Evolutionary conservation across 2,113 vertebrate genomes (phyloP).

Genomic region (Tupaia chinensis): DNA sequence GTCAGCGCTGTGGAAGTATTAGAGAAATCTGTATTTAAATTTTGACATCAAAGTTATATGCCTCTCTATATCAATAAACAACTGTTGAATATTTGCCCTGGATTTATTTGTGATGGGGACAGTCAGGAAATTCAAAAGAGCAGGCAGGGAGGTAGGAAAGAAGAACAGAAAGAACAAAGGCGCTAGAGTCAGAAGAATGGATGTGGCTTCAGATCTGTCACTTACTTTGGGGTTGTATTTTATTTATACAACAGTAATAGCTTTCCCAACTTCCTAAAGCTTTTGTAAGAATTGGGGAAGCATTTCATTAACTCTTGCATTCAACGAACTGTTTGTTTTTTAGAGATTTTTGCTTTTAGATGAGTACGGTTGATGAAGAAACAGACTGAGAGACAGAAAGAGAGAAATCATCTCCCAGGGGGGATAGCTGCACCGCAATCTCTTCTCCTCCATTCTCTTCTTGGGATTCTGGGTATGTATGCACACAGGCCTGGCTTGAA

Average conservation of each 20-base stretch:
- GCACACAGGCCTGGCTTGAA: too few relatives aligned
- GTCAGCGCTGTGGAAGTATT: not conserved
- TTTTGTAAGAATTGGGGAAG: not conserved
- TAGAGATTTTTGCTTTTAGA: too few relatives aligned
- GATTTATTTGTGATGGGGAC: not conserved
- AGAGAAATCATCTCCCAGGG: too few relatives aligned
- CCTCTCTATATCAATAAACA: slow-evolving; percentile 16
- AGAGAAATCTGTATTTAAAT: slow-evolving; percentile 10
- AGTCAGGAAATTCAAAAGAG: not conserved
- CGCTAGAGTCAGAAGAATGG: not conserved
- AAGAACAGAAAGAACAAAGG: slow-evolving; percentile 17
- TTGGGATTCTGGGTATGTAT: too few relatives aligned
- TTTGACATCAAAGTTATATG: slow-evolving; percentile 9
- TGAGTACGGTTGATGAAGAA: too few relatives aligned
- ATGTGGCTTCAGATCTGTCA: not conserved
- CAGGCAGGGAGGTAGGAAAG: not conserved
- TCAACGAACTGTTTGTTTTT: not conserved
- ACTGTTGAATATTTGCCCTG: not conserved
- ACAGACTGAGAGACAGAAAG: too few relatives aligned
- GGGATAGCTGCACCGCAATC: too few relatives aligned
- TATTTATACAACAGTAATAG: not conserved
- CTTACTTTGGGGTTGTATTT: not conserved
- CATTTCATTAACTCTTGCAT: slow-evolving; percentile 15
- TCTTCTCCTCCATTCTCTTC: too few relatives aligned
- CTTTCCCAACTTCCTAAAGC: not conserved